These are phyloP conservation scores for Biston betularia DNA, from an alignment of 2,888 invertebrate genomes.

Conservation along the genomic window DNA sequence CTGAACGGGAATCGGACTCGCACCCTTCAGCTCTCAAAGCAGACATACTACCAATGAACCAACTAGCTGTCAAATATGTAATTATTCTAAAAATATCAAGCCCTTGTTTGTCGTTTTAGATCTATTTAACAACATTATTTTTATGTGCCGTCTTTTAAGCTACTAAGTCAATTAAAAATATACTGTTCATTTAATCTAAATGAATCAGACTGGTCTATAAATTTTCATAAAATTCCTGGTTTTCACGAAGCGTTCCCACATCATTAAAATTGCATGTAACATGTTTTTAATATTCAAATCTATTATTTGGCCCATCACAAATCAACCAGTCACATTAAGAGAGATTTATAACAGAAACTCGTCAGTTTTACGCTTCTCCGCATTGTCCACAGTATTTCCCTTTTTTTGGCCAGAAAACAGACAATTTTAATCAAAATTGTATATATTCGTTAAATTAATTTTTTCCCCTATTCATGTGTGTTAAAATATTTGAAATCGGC, in stretches of 20 bases:
- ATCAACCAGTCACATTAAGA: slow-evolving; percentile 48
- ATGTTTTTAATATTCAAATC: slow-evolving; percentile 43
- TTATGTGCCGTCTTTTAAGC: neutral
- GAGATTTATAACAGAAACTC: slow-evolving; percentile 43
- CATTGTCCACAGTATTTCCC: slow-evolving; percentile 1
- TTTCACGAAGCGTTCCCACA: slow-evolving; percentile 37
- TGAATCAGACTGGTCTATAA: slow-evolving; percentile 27
- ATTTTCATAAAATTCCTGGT: slow-evolving; percentile 27
- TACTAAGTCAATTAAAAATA: slow-evolving; percentile 15
- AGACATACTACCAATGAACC: no score
- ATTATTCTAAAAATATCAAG: no score
- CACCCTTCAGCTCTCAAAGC: no score
- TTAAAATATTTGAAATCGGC: neutral
- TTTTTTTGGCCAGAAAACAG: neutral
- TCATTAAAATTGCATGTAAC: slow-evolving; percentile 43
- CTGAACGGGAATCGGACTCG: no score
- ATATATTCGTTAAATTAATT: neutral
- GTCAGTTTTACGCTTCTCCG: slow-evolving; percentile 1
- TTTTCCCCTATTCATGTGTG: neutral
- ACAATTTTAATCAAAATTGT: neutral
- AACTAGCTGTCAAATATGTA: no score
- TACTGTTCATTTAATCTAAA: slow-evolving; percentile 14
- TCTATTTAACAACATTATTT: neutral
- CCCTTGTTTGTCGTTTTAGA: neutral
- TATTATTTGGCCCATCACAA: slow-evolving; percentile 48